phyloP scores from a whole-genome alignment of 2,797 vertebrate species.

The Eulemur coronatus region DNA sequence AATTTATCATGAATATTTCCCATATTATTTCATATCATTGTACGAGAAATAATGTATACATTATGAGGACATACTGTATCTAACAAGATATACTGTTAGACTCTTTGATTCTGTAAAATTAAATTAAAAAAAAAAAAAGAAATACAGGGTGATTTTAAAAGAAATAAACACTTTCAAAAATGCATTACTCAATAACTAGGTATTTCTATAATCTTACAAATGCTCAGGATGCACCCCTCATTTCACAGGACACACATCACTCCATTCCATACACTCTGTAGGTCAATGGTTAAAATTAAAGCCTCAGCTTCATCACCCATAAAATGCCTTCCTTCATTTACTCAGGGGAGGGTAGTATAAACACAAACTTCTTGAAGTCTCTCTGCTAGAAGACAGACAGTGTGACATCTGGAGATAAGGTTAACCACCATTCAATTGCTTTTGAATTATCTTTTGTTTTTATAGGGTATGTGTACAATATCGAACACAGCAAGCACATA shows the following conservation, averaged over 20 bases:
- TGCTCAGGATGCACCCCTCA: not conserved
- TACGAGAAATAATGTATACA: no score
- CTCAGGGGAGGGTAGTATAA: not conserved
- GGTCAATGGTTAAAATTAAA: not conserved
- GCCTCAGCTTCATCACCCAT: no score
- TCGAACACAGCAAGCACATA: not conserved
- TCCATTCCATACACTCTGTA: not conserved
- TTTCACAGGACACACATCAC: not conserved
- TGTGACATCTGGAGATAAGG: not conserved
- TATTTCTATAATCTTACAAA: not conserved
- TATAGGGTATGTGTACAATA: not conserved
- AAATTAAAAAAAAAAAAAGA: no score
- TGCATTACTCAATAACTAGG: not conserved
- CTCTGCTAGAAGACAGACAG: not conserved
- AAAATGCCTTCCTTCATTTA: not conserved
- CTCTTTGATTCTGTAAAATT: no score
- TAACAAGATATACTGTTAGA: no score
- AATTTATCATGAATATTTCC: no score
- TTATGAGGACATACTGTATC: no score
- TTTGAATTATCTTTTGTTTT: not conserved
- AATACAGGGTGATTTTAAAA: not conserved
- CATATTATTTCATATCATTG: no score
- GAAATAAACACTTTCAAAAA: constrained; percentile 44
- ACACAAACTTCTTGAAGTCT: not conserved
- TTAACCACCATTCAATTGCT: not conserved